Conservation (phyloP, 2,797 vertebrate species). For the Spinus pinus region DNA sequence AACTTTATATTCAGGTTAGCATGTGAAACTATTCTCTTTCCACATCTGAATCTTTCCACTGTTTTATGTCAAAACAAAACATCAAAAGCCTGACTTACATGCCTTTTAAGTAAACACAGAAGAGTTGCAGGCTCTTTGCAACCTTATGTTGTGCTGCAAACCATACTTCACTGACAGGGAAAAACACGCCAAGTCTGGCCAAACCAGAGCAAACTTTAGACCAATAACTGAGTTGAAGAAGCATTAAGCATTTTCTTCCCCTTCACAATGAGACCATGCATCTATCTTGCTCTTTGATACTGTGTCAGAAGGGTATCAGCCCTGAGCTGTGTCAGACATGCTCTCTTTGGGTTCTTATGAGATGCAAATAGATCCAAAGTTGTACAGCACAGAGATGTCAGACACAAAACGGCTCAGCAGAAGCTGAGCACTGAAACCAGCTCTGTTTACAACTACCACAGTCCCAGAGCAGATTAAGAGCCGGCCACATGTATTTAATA, state of each 20-base stretch:
- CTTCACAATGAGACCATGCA: background rate
- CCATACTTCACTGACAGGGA: background rate
- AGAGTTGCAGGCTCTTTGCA: background rate
- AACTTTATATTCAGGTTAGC: background rate
- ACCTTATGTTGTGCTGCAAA: background rate
- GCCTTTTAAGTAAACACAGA: background rate
- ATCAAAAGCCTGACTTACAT: background rate
- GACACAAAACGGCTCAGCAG: background rate
- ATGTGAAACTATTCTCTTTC: background rate
- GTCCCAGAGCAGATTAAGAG: background rate
- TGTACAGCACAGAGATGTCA: background rate
- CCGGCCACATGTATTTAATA: background rate
- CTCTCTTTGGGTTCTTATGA: background rate
- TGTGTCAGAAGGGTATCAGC: background rate
- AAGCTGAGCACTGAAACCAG: background rate
- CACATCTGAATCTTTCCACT: background rate
- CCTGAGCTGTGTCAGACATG: background rate
- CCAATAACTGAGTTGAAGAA: background rate
- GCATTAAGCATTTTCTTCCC: background rate
- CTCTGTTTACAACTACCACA: background rate
- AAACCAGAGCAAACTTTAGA: background rate
- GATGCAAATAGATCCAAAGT: background rate
- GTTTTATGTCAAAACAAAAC: background rate
- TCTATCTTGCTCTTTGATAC: background rate
- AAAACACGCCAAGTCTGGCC: fast-evolving